Percentiles rank a stretch among this genome's conserved stretches.
Evolutionary conservation across 2,797 vertebrate species (phyloP).

Genomic region (Fringilla coelebs): DNA sequence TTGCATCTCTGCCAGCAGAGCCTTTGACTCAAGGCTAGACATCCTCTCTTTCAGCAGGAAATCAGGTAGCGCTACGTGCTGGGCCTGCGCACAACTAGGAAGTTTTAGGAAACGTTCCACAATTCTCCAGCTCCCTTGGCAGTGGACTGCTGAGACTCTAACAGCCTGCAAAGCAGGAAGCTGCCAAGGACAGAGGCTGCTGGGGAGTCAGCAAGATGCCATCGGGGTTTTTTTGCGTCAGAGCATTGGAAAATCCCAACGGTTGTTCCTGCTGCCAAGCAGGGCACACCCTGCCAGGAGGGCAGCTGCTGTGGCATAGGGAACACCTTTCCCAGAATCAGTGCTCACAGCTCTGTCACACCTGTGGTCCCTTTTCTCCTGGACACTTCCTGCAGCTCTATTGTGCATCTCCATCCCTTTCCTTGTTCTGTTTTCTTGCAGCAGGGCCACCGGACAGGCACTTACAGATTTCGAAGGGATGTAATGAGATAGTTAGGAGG

Average conservation of each 20-base stretch:
- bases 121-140: neutral
- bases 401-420: neutral
- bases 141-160: neutral
- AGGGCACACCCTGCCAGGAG: neutral
- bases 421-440: neutral
- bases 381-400: neutral
- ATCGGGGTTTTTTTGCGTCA: accelerated
- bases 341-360: neutral
- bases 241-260: neutral
- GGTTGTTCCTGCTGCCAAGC: neutral
- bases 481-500: neutral
- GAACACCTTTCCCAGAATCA: neutral
- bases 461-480: neutral
- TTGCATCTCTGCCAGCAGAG: neutral
- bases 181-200: neutral
- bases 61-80: neutral
- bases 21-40: neutral
- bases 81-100: neutral
- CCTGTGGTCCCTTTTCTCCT: neutral
- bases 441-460: neutral
- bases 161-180: neutral
- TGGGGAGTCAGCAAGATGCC: neutral
- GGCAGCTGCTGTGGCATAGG: neutral
- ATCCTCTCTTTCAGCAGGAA: neutral
- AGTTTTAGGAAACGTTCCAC: neutral